Conservation (phyloP, 2,888 invertebrate species). For the Erebia palarica region DNA sequence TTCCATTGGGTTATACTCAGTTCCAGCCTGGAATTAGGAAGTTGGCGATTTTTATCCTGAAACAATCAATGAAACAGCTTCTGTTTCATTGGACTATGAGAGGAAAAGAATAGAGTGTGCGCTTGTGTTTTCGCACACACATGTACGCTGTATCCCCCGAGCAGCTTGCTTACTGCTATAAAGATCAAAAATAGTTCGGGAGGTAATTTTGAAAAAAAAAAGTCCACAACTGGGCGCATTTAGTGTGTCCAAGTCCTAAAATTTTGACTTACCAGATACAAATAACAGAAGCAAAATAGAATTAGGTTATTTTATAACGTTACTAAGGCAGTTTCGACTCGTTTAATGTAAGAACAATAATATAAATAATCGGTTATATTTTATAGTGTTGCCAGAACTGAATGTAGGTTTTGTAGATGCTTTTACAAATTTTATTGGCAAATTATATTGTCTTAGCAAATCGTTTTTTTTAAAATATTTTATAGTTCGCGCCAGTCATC, state of each 20-base stretch:
- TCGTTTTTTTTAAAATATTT: not conserved
- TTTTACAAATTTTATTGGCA: constrained; percentile 25
- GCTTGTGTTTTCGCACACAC: no score
- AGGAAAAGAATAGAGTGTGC: no score
- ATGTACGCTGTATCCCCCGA: no score
- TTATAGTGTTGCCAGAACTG: constrained; percentile 35
- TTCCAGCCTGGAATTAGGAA: no score
- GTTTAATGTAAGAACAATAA: constrained; percentile 18
- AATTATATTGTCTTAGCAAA: constrained; percentile 13
- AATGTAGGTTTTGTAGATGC: constrained; percentile 31
- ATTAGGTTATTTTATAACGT: constrained; percentile 13
- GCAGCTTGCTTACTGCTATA: no score
- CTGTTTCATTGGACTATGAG: no score
- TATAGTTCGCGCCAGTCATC: constrained; percentile 8
- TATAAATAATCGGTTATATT: constrained; percentile 19
- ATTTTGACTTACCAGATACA: not conserved
- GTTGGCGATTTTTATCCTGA: no score
- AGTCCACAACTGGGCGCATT: no score
- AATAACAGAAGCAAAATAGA: constrained; percentile 2
- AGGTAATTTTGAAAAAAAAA: no score
- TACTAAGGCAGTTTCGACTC: constrained; percentile 19
- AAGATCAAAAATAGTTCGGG: no score
- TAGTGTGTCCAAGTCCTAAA: not conserved
- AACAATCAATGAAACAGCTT: no score
- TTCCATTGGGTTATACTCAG: no score